Base-by-base conservation (phyloP, 1,140 invertebrate species). In the Samia ricini region DNA sequence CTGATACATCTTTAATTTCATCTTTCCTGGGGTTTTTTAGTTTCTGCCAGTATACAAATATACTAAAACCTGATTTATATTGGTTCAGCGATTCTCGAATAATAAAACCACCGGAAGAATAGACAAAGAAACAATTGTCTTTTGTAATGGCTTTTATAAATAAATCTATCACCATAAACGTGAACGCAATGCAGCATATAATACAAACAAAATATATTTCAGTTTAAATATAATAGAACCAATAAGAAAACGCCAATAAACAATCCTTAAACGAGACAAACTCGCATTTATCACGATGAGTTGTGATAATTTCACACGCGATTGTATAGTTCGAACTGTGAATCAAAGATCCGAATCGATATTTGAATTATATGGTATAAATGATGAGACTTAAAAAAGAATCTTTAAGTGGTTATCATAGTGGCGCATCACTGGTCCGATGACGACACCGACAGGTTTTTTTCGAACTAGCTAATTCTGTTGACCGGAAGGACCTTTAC, bases 241-340 rank as follows among this genome's bases (percentile, higher is more conserved):
- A 15, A 42, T 78, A 81, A 75, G 77, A 79, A n/a, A n/a, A 80
- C 55, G 63, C 65, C 75, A 69, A 79, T 85, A 85, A 83, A 85
- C 80, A 76, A 81, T 80, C 72, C 60, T 68, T 15, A 69, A 83
- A 83, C 72, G 77, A 79, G 76, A 84, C 77, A 76, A 81, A 79
- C 68, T 77, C 78, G 72, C 75, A 83, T 83, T 79, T 80, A 68
- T 84, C 79, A 81, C 60, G 64, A 77, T 88, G 80, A 88, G 70
- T 83, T 81, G 81, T 85, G 71, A 67, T 74, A 69, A 73, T 81
- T 77, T 75, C 72, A 71, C 85, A 88, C 85, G 85, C 85, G 65
- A 84, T 36, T 68, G 42, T 80, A 61, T 70, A 57, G 74, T 72
- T 77, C 64, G 56, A 10, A 24, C n/a, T 36, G 57, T 52, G 42